Evolutionary conservation across 2,113 vertebrate species (phyloP).

Genomic region (Euleptes europaea): DNA sequence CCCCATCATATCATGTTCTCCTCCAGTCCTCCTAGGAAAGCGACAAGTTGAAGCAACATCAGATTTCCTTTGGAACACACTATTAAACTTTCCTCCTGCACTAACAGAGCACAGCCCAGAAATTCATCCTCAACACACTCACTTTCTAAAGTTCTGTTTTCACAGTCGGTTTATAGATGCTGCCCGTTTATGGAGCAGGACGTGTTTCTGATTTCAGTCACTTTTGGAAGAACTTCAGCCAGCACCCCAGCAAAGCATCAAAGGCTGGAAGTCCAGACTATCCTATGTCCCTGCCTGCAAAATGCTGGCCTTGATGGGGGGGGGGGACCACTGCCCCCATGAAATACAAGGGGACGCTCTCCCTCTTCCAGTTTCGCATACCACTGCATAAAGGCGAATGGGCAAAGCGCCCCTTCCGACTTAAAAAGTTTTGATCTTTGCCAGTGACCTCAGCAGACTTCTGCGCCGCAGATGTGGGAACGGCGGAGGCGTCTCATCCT

Average conservation of each 20-base stretch:
- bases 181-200: not conserved
- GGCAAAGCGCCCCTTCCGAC: not conserved
- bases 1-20: slow-evolving; percentile 20
- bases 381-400: not conserved
- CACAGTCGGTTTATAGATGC: not conserved
- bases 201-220: too few species aligned
- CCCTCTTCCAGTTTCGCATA: not conserved
- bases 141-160: not conserved
- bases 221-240: not conserved
- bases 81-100: not conserved
- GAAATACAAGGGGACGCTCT: not conserved
- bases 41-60: not conserved
- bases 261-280: not conserved
- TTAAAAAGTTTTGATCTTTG: slow-evolving; percentile 16
- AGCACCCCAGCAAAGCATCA: not conserved
- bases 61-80: not conserved
- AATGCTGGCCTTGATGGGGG: not conserved
- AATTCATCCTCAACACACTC: not conserved
- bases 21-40: not conserved
- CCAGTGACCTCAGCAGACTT: not conserved
- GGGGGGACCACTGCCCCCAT: not conserved
- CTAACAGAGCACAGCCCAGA: not conserved
- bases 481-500: not conserved
- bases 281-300: not conserved
- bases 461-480: slow-evolving; percentile 1